Evolutionary conservation across 2,888 invertebrate species (phyloP).

Genomic region (Chorisops tibialis): DNA sequence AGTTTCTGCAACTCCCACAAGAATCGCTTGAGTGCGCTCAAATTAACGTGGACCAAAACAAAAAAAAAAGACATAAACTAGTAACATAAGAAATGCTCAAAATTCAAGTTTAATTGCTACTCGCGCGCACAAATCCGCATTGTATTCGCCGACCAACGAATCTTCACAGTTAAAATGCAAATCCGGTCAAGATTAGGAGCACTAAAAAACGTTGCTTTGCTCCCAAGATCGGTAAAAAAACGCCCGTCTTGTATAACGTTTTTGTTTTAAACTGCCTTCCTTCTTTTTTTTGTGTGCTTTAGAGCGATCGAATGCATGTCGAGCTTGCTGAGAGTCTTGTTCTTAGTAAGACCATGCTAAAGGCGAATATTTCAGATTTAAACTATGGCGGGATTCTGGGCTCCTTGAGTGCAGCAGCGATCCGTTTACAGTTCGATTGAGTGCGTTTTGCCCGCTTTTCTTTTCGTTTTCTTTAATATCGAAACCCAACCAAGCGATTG

Average conservation of each 20-base stretch:
- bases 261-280: constrained; percentile 8
- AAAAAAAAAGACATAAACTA: background rate
- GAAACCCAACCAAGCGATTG: constrained; percentile 26
- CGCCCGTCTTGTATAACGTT: constrained; percentile 7
- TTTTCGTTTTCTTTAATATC: constrained; percentile 23
- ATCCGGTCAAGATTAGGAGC: constrained; percentile 15
- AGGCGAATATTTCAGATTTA: background rate
- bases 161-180: constrained; percentile 15
- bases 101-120: constrained; percentile 31
- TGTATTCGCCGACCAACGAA: constrained; percentile 8
- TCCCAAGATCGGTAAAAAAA: constrained; percentile 5
- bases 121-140: constrained; percentile 27
- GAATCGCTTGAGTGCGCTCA: constrained; percentile 27
- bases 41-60: constrained; percentile 23
- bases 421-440: background rate
- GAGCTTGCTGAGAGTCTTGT: constrained; percentile 14
- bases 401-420: too few species aligned
- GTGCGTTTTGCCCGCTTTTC: constrained; percentile 10
- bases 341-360: background rate
- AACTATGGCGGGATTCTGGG: background rate
- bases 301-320: constrained; percentile 12
- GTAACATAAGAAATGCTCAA: constrained; percentile 18
- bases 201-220: background rate
- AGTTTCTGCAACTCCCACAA: background rate
- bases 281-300: constrained; percentile 4